Base-by-base conservation (phyloP, 2,113 vertebrate species). In the Tenrec ecaudatus region DNA sequence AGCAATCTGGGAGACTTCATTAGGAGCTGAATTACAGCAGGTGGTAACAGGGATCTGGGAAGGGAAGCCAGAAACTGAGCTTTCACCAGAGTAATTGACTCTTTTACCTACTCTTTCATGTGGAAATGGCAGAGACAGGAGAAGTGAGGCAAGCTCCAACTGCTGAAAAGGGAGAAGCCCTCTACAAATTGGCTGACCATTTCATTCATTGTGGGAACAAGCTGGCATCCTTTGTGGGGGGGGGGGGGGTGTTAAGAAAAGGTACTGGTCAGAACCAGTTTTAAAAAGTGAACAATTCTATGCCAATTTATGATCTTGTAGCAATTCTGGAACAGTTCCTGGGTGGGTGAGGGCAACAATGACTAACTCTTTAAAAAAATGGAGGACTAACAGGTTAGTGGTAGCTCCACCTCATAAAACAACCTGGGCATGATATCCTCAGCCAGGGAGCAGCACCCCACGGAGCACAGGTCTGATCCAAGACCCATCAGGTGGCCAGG, bases 221-320 rank as follows among this genome's bases (percentile, higher is more conserved):
- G 29, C 7, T 47, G 43, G 5, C 25, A 19, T 43, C 25, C 68
- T 88, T 73, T 2, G 12, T 43, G 29, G 22, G 43, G 22, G n/a
- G n/a, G n/a, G n/a, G n/a, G n/a, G n/a, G n/a, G n/a, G n/a, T n/a
- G n/a, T n/a, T 14, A 1, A 66, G 69, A 69, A 5, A 0, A 19
- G 25, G 6, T 27, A 64, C 25, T 78, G 27, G 38, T 60, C 62
- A 81, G 53, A 85, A 62, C 36, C 75, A 40, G 23, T 73, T 81
- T 76, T 64, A 90, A 81, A 43, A 22, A 89, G n/a, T 76, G 78
- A 86, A 93, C 92, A 92, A 62, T 33, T 14, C 4, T 60, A 22
- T 84, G 20, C 3, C 60, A 82, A 86, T 66, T 73, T 33, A 77
- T 20, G 19, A 29, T 62, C 23, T 27, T 91, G 6, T 66, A 94